Evolutionary conservation across 2,113 vertebrate genomes (phyloP), one percentile per base, ranked within the genome.

Genomic region (Pardalotus punctatus): DNA sequence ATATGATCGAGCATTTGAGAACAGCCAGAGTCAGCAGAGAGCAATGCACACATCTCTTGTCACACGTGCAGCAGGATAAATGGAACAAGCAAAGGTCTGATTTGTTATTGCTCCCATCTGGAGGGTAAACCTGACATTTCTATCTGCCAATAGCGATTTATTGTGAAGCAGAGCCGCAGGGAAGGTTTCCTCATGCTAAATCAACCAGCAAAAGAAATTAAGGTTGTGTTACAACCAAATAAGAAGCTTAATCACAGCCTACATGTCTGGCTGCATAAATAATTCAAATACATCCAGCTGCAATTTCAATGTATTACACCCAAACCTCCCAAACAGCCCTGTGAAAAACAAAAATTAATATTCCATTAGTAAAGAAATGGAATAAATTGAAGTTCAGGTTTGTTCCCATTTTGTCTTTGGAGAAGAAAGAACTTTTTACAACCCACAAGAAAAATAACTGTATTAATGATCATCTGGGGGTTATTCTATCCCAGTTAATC

Each of bases 51-150:
- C 25, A 9, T 3, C 80, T 27, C 43, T 19, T 71, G 40, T 22
- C 57, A 47, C 57, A 58, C 1, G 4, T 36, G 53, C 72, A 77
- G 77, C 42, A 71, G 51, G 53, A 57, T 25, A 86, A 94, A 84
- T 35, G 50, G 61, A 78, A 53, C 43, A 56, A 71, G 67, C 29
- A 86, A 62, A 95, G 91, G 81, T 92, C 87, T 90, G 70, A n/a
- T 76, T 45, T 86, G 71, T 64, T 48, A 40, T 53, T 81, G 67
- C 65, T 94, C 79, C 78, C 67, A 72, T 86, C 87, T 88, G 89
- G 61, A 95, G 93, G 76, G 74, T 54, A 78, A 84, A 84, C 36
- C 51, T 96, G 96, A 96, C 96, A 91, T 96, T 97, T 97, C 87
- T 42, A 7, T 80, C 85, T 96, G 96, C 97, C 96, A 96, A 80